Percentiles rank a stretch among this genome's conserved stretches.
phyloP scores from a whole-genome alignment of 30 jellyfish, hydroid and myxozoan genomes.

The Nemopilema nomurai region DNA sequence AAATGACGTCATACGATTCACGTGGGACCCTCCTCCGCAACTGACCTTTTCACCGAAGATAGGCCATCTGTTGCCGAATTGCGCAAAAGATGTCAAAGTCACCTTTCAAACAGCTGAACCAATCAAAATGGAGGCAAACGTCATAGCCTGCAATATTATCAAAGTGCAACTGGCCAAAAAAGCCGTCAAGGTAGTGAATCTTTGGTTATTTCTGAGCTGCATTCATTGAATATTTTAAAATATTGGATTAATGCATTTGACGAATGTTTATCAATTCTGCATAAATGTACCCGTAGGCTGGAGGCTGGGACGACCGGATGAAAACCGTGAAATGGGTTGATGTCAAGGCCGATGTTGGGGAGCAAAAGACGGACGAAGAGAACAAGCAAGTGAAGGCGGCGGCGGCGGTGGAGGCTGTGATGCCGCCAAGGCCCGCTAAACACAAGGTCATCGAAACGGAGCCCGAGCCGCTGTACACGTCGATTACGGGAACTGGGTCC shows the following conservation, averaged over 20 bases:
- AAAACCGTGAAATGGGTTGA: conserved; percentile 85
- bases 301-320: conserved; percentile 88
- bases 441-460: conserved; percentile 77
- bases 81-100: conserved; percentile 85
- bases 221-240: too few species aligned
- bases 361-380: conserved; percentile 25
- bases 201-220: neutral
- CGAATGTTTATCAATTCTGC: too few species aligned
- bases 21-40: conserved; percentile 77
- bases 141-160: conserved; percentile 71
- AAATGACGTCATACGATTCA: conserved; percentile 70
- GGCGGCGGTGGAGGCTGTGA: conserved; percentile 7
- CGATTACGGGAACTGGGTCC: conserved; percentile 61
- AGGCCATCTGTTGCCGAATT: conserved; percentile 87
- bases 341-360: conserved; percentile 26
- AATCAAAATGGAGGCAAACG: conserved; percentile 41
- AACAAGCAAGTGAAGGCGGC: conserved; percentile 4
- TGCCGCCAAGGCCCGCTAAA: conserved; percentile 50
- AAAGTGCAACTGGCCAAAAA: conserved; percentile 55
- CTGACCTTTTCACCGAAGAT: conserved; percentile 76
- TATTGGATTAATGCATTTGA: too few species aligned
- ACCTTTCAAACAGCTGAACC: conserved; percentile 65
- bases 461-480: conserved; percentile 73
- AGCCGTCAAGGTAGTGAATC: conserved; percentile 28
- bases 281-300: too few species aligned